Evolutionary conservation across 2,113 vertebrate genomes (phyloP).

Genomic region (Actenoides lindsayi): DNA sequence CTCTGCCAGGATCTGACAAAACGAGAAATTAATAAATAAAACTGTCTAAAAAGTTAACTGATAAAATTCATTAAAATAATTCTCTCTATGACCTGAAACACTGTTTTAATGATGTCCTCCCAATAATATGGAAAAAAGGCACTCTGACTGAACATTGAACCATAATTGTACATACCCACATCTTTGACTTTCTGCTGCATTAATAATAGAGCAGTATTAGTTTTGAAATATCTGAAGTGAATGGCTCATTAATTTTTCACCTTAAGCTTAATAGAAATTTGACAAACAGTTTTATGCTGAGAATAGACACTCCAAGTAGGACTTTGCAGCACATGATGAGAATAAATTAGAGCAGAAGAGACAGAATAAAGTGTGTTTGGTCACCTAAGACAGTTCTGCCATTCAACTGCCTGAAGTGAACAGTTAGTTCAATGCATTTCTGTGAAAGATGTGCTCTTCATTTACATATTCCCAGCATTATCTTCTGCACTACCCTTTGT

Average conservation of each 20-base stretch:
- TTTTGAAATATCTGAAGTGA: slow-evolving; percentile 73
- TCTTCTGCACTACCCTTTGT: background rate
- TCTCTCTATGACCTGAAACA: background rate
- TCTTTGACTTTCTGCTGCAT: slow-evolving; percentile 55
- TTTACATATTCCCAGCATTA: background rate
- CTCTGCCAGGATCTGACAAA: background rate
- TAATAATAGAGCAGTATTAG: slow-evolving; percentile 66
- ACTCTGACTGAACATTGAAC: background rate
- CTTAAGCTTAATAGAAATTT: slow-evolving; percentile 75
- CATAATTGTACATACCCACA: background rate
- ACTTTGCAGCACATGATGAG: slow-evolving; percentile 8
- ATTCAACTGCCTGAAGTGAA: background rate
- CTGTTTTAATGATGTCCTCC: background rate
- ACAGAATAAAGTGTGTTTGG: background rate
- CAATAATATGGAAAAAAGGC: background rate
- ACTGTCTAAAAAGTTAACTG: background rate
- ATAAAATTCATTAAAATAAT: slow-evolving; percentile 8
- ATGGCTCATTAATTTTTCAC: slow-evolving; percentile 78
- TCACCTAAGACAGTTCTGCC: background rate
- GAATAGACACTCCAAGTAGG: slow-evolving; percentile 51
- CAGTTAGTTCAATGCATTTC: background rate
- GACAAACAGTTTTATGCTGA: slow-evolving; percentile 68
- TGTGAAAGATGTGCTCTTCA: background rate
- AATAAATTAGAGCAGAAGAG: slow-evolving; percentile 40
- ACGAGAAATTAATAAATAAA: background rate